Evolutionary conservation across 2,888 invertebrate genomes (phyloP).

Genomic region (Sinhomidia bicolor): DNA sequence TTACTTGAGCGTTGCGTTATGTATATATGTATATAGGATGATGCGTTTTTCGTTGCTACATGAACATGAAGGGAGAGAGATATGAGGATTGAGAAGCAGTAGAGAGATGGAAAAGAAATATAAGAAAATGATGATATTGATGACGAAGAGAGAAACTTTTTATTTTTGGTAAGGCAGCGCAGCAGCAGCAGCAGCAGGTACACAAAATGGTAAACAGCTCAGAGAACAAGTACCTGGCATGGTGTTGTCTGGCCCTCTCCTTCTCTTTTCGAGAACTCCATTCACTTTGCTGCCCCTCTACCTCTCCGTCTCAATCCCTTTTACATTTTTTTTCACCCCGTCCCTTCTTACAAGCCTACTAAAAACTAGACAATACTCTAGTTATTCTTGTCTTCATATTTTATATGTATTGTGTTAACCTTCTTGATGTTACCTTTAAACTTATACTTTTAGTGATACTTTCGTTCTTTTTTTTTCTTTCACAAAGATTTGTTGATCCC

Average conservation of each 20-base stretch:
- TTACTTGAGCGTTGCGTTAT: background rate
- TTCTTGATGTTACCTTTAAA: background rate
- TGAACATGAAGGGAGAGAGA: too few species aligned
- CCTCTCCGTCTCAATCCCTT: background rate
- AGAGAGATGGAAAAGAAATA: background rate
- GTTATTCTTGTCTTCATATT: background rate
- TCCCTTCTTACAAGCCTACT: background rate
- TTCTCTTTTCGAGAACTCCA: background rate
- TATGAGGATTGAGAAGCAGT: background rate
- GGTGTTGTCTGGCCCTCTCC: constrained; percentile 6
- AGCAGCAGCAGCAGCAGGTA: too few species aligned
- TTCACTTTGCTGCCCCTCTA: background rate
- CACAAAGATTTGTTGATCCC: background rate
- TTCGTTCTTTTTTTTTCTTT: constrained; percentile 16
- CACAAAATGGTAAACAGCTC: background rate
- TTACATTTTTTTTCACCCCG: background rate
- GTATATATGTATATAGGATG: too few species aligned
- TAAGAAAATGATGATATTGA: too few species aligned
- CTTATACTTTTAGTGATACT: background rate
- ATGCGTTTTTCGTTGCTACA: too few species aligned
- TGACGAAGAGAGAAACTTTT: constrained; percentile 46
- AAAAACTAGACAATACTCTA: background rate
- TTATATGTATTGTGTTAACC: background rate
- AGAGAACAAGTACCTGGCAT: constrained; percentile 28
- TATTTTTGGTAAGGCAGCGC: constrained; percentile 20